Conservation (phyloP, 2,113 vertebrate genomes). For the Vidua macroura region DNA sequence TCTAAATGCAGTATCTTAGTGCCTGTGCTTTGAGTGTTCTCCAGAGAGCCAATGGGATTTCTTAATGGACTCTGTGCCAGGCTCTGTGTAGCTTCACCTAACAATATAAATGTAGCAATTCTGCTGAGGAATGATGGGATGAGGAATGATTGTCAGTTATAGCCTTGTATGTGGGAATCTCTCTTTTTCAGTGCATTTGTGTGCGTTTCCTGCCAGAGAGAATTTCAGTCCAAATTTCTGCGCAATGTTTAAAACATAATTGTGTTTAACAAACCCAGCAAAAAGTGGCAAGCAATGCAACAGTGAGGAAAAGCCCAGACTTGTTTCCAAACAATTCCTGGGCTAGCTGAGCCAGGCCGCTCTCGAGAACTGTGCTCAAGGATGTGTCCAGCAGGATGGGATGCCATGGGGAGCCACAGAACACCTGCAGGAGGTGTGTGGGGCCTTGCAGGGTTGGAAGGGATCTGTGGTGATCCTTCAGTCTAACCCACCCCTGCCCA, state of each 20-base stretch:
- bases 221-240: background rate
- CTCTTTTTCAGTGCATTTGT: background rate
- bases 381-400: fast-evolving
- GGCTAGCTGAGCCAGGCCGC: background rate
- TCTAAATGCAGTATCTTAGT: constrained; percentile 25
- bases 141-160: background rate
- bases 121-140: background rate
- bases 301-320: background rate
- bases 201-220: background rate
- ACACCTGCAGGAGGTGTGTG: fast-evolving
- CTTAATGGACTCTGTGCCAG: background rate
- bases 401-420: fast-evolving
- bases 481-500: too few relatives aligned
- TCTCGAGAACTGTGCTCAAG: background rate
- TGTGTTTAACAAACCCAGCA: background rate
- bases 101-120: background rate
- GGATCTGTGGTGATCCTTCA: background rate
- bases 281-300: background rate
- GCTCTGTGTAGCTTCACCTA: background rate
- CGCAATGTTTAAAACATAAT: background rate
- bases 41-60: background rate
- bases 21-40: constrained; percentile 19
- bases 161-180: background rate
- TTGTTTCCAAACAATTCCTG: background rate
- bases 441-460: background rate